A percentile compares a stretch with the other conserved stretches of the same genome.
phyloP scores from a whole-genome alignment of 2,888 invertebrate species.

The Punctoribates punctum region DNA sequence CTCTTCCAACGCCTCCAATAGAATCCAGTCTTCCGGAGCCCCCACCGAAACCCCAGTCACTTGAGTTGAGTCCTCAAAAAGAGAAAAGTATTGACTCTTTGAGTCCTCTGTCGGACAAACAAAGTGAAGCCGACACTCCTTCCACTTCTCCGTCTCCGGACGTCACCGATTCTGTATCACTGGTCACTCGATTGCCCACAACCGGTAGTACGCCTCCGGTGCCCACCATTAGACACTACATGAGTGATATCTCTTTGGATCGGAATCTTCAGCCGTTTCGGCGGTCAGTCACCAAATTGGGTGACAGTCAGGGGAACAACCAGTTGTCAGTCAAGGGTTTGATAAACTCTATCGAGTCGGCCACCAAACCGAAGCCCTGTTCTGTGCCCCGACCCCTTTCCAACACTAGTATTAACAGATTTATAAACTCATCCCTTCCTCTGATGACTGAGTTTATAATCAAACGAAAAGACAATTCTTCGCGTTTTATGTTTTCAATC shows the following conservation, averaged over 20 bases:
- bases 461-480: conserved; percentile 22
- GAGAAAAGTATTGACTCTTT: too few relatives aligned
- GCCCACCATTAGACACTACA: neutral
- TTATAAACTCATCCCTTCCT: neutral
- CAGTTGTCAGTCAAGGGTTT: conserved; percentile 81
- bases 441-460: conserved; percentile 25
- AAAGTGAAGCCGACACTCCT: neutral
- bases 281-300: conserved; percentile 41
- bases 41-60: too few relatives aligned
- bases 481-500: neutral
- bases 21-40: too few relatives aligned
- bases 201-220: neutral
- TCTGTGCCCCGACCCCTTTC: neutral
- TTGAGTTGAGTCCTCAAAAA: too few relatives aligned
- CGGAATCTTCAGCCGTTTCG: conserved; percentile 27
- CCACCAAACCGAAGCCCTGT: conserved; percentile 56
- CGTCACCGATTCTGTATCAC: neutral
- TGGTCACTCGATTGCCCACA: neutral
- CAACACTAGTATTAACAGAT: conserved; percentile 27
- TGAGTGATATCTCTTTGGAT: neutral
- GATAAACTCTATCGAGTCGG: conserved; percentile 86
- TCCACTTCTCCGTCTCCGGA: neutral
- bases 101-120: too few relatives aligned
- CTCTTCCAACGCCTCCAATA: neutral
- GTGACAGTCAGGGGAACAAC: conserved; percentile 43